Percentiles rank a stretch among this genome's conserved stretches.
phyloP scores from a whole-genome alignment of 2,797 vertebrate species.

The Micromesistius poutassou region DNA sequence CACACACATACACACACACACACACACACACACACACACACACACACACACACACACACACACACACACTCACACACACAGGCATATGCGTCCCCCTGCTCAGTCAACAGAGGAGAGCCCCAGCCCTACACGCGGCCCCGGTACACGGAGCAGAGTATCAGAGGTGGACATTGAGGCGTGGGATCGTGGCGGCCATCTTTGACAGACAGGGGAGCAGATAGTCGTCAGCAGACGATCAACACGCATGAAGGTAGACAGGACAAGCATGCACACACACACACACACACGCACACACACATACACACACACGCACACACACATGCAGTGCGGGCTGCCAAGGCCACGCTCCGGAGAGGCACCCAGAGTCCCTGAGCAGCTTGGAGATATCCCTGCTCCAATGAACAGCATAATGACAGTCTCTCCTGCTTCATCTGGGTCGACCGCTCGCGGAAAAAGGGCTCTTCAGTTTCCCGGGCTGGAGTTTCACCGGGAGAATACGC shows the following conservation, averaged over 20 bases:
- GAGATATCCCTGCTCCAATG: slow-evolving; percentile 73
- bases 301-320: background rate
- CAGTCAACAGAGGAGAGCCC: slow-evolving; percentile 14
- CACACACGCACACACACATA: background rate
- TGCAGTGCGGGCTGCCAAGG: slow-evolving; percentile 23
- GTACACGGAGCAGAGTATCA: background rate
- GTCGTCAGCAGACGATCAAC: background rate
- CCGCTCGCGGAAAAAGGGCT: slow-evolving; percentile 61
- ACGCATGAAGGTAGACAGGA: slow-evolving; percentile 6
- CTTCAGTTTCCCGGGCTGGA: slow-evolving; percentile 44
- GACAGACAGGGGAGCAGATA: slow-evolving; percentile 17
- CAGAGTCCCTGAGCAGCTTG: slow-evolving; percentile 63
- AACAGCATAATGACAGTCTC: slow-evolving; percentile 74
- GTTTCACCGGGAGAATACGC: slow-evolving; percentile 46
- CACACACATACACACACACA: too few species aligned
- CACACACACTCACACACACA: slow-evolving; percentile 3
- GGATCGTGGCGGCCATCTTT: background rate
- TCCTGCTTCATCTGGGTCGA: slow-evolving; percentile 59
- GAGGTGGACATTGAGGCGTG: background rate
- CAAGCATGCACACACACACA: background rate
- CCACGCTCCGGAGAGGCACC: slow-evolving; percentile 47
- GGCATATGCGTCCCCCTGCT: background rate
- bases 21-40: slow-evolving; percentile 10
- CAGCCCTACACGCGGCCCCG: too few species aligned
- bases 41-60: background rate